Evolutionary conservation across 2,113 vertebrate species (phyloP).

Genomic region (Camelus bactrianus): DNA sequence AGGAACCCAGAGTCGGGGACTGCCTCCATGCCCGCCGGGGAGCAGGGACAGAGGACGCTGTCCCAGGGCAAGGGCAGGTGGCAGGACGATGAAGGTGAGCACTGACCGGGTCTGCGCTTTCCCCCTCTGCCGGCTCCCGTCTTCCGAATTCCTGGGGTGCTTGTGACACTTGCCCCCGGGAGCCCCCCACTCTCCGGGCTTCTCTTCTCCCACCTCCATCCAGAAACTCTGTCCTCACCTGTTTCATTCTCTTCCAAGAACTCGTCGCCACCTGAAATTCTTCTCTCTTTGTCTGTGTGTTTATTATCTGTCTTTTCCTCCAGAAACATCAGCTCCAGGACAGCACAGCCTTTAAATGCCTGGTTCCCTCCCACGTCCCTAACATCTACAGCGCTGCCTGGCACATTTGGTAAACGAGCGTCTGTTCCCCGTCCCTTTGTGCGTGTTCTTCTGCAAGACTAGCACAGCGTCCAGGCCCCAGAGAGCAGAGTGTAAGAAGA

Average conservation of each 20-base stretch:
- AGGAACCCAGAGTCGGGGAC: neutral
- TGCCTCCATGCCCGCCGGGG: neutral
- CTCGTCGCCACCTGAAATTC: neutral
- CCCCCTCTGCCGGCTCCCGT: neutral
- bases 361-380: neutral
- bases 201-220: neutral
- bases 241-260: constrained; percentile 19
- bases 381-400: neutral
- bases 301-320: neutral
- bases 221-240: neutral
- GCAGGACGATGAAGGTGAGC: neutral
- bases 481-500: neutral
- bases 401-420: neutral
- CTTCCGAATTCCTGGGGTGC: neutral
- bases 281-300: neutral
- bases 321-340: neutral
- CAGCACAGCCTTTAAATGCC: neutral
- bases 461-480: neutral
- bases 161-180: too few species aligned
- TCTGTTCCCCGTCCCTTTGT: neutral
- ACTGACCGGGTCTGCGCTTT: neutral
- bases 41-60: neutral
- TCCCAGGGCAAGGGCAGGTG: neutral
- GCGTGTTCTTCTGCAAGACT: neutral
- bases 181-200: neutral